Evolutionary conservation across 1,140 invertebrate species (phyloP), one percentile per base, ranked within the genome.

Genomic region (Hylaeus anthracinus): DNA sequence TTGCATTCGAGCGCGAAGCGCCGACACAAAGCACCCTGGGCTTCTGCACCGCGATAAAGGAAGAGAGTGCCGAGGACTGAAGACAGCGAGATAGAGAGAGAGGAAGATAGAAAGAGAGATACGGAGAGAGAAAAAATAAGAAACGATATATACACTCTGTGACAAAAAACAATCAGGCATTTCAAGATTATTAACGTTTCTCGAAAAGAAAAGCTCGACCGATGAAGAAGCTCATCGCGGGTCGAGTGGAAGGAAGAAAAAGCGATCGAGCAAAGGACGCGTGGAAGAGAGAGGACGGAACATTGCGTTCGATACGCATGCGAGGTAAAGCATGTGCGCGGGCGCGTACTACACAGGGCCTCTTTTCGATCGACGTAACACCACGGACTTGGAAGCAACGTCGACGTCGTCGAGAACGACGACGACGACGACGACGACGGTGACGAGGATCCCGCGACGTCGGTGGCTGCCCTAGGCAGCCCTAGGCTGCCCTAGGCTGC

Each of bases 321-420:
- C 92, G 92, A 90, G 78, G 88, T 90, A 88, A 88, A 90, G 89
- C 83, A 86, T 87, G 89, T 89, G 88, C 90, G 91, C 89, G 90
- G 88, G 88, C 86, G 86, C 85, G 82, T 87, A 74, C 78, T 81
- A 86, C 82, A 84, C 82, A 53, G 53, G 37, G 65, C 72, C 87
- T 90, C 92, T 92, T 93, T 93, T 93, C 92, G 92, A 93, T 93
- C 92, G 92, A 91, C 91, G 90, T 88, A 88, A 88, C 88, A 84
- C 88, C 86, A 88, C 88, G 77, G 84, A 82, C 79, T 76, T 80
- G 86, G 69, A 70, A 79, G 58, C 60, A 86, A 88, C 82, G 89
- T 72, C 72, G 58, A 58, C 79, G 71, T 60, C 74, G 67, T 5
- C 61, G 61, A 39, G 75, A 66, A 15, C 81, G 64, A 65, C 43